Evolutionary conservation across 2,797 vertebrate species (phyloP).

Genomic region (Silurus aristotelis): DNA sequence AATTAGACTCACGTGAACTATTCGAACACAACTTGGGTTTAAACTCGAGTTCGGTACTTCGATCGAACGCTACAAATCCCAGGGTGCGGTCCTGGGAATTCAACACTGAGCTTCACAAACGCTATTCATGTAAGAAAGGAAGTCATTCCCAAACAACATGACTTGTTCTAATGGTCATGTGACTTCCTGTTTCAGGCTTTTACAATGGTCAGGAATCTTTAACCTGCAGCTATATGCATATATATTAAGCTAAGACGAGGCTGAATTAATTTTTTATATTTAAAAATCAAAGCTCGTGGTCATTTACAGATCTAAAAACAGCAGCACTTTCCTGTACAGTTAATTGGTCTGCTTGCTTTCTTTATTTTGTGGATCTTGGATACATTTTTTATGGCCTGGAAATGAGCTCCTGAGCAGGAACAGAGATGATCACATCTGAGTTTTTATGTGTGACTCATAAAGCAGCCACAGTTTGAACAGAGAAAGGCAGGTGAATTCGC

Average conservation of each 20-base stretch:
- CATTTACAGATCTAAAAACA: not conserved
- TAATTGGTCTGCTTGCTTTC: not conserved
- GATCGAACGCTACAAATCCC: not conserved
- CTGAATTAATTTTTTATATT: not conserved
- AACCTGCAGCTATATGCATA: not conserved
- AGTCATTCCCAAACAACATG: not conserved
- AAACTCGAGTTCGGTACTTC: not conserved
- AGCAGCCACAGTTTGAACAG: not conserved
- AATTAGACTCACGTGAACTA: not conserved
- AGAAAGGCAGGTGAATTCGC: not conserved
- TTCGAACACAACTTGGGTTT: not conserved
- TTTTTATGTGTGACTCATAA: not conserved
- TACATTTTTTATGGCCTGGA: not conserved
- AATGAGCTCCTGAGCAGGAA: not conserved
- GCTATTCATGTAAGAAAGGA: not conserved
- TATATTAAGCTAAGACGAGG: not conserved
- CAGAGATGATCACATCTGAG: not conserved
- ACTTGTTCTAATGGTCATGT: not conserved
- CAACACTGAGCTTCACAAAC: not conserved
- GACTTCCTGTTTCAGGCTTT: constrained; percentile 29
- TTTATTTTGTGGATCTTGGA: not conserved
- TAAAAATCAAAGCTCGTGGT: not conserved
- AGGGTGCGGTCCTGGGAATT: not conserved
- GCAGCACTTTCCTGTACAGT: not conserved
- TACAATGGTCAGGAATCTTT: not conserved